phyloP scores from a whole-genome alignment of 2,888 invertebrate species.

The Gastrophysa polygoni region DNA sequence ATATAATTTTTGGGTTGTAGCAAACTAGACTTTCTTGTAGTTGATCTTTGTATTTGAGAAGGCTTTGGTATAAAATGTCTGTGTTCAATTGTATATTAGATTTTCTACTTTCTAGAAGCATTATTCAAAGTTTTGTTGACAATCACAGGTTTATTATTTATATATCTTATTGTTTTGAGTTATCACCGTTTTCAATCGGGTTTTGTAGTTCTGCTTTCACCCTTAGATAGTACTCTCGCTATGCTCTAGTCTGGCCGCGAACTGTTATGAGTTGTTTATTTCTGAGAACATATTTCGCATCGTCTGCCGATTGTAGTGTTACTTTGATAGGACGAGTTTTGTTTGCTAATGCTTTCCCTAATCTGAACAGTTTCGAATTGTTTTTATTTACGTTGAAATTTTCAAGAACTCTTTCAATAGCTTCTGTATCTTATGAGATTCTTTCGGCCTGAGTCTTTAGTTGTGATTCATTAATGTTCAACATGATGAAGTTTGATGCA shows the following conservation, averaged over 20 bases:
- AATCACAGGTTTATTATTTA: conserved; percentile 7
- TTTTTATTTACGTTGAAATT: neutral
- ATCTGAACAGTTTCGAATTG: conserved; percentile 1
- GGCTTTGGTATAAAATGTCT: too few species aligned
- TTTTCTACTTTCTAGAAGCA: too few species aligned
- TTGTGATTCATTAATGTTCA: too few species aligned
- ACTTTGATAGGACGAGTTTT: conserved; percentile 8
- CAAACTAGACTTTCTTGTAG: too few species aligned
- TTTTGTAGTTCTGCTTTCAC: conserved; percentile 5
- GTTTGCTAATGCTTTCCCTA: neutral
- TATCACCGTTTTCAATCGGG: conserved; percentile 11
- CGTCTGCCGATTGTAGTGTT: neutral
- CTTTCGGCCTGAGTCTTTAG: too few species aligned
- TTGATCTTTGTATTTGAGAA: too few species aligned
- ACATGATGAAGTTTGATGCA: too few species aligned
- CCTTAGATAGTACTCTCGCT: conserved; percentile 7
- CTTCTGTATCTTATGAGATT: too few species aligned
- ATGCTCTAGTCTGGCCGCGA: neutral
- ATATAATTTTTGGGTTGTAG: too few species aligned
- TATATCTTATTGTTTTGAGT: conserved; percentile 9
- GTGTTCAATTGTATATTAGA: too few species aligned
- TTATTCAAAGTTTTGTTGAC: conserved; percentile 1
- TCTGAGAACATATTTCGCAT: conserved; percentile 5
- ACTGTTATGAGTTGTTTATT: neutral
- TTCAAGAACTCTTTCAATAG: too few species aligned